Evolutionary conservation across 2,113 vertebrate genomes (phyloP), one percentile per base, ranked within the genome.

Genomic region (Tragelaphus strepsiceros): DNA sequence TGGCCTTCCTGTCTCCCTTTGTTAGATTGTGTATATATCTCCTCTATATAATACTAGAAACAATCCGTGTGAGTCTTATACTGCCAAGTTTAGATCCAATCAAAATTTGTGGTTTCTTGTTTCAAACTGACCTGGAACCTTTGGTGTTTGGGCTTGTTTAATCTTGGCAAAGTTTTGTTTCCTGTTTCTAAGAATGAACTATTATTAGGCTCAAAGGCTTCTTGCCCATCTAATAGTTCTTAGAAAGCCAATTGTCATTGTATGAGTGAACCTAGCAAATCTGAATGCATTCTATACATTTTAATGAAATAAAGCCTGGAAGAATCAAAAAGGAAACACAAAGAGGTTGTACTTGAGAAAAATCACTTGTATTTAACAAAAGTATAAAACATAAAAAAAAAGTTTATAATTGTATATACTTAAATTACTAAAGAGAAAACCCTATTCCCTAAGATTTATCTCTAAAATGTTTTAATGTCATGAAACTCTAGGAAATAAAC

Each of bases 21-120:
- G 84, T 96, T 94, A 92, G 49, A 22, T 59, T 83, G 32, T 49
- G 15, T 58, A 10, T 92, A 19, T 80, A 46, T 92, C 58, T 91
- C 82, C 74, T 96, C 39, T 85, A 56, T 49, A 94, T 35, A 87
- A 90, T 51, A 90, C 71, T 51, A 95, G 80, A 96, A 90, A 94
- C 82, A 92, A 49, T 95, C n/a, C 43, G 21, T 64, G n/a, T 9
- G 64, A 88, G 58, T 80, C 35, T 85, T 54, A 71, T 2, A 22
- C 71, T 98, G 97, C 87, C 97, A 98, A 96, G 83, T 95, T 88
- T 94, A 92, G 96, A 97, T 88, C 74, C 87, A 97, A 96, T 97
- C 96, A 97, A 95, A 97, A 94, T 82, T n/a, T 97, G 97, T 96
- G 97, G 96, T 98, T 97, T 97, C 84, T 96, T 96, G 56, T 98